A percentile compares a stretch with the other conserved stretches of the same genome.
phyloP scores from a whole-genome alignment of 2,797 vertebrate genomes.

The Sparidentex hasta region DNA sequence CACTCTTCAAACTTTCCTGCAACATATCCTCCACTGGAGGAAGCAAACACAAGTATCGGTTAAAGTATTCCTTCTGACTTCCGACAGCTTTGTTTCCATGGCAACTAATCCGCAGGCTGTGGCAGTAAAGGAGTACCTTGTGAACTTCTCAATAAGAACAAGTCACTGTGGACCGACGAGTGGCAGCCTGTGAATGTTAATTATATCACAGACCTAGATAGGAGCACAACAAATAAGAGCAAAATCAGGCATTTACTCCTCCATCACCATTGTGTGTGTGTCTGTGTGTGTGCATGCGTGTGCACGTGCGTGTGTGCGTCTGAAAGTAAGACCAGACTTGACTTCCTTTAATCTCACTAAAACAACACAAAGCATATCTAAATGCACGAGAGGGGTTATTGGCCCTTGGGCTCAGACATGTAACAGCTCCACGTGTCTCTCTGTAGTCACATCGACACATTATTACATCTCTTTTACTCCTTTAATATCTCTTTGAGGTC shows the following conservation, averaged over 20 bases:
- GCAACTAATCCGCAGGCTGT: conserved; percentile 75
- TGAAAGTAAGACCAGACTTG: not conserved
- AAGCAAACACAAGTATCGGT: conserved; percentile 49
- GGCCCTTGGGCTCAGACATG: not conserved
- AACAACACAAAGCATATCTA: not conserved
- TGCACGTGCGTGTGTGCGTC: not conserved
- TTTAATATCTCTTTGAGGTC: too few relatives aligned
- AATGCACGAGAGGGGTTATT: not conserved
- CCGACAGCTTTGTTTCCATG: conserved; percentile 77
- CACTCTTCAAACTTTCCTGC: conserved; percentile 56
- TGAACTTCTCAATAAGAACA: conserved; percentile 79
- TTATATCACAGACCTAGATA: conserved; percentile 56
- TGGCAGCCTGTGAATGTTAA: conserved; percentile 75
- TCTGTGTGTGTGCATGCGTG: not conserved
- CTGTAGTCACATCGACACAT: too few relatives aligned
- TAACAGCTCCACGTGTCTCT: not conserved
- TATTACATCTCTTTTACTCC: too few relatives aligned
- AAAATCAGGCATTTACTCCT: conserved; percentile 24
- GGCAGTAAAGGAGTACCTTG: conserved; percentile 72
- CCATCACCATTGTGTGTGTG: not conserved
- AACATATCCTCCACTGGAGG: conserved; percentile 40
- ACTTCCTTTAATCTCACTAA: not conserved
- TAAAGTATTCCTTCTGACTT: conserved; percentile 61
- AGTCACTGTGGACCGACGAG: conserved; percentile 66
- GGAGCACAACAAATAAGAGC: conserved; percentile 38